Percentiles rank a stretch among this genome's conserved stretches.
Conservation (phyloP, 2,113 vertebrate genomes). For the Chaetodon trifascialis region DNA sequence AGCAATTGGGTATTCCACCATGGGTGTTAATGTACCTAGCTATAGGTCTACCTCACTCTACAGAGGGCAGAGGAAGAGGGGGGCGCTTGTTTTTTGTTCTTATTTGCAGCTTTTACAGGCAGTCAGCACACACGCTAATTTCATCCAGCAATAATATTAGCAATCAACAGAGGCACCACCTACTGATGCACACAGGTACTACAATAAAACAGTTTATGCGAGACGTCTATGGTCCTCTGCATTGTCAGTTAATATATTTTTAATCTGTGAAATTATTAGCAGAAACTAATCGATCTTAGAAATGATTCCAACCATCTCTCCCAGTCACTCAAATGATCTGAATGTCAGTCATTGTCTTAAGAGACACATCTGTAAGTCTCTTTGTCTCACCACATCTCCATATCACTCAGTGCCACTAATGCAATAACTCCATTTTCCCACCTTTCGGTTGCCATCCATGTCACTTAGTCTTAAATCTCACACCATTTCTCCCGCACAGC, state of each 20-base stretch:
- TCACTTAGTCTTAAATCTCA: conserved; percentile 50
- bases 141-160: background rate
- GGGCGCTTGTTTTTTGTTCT: background rate
- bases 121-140: no score
- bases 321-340: background rate
- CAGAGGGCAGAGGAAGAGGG: background rate
- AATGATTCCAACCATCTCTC: background rate
- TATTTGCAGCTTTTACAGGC: no score
- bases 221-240: no score
- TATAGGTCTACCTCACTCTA: background rate
- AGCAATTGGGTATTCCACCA: background rate
- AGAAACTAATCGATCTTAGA: no score
- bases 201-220: background rate
- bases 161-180: background rate
- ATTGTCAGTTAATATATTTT: background rate
- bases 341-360: conserved; percentile 2
- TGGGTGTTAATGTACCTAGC: no score
- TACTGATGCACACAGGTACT: background rate
- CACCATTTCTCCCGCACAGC: conserved; percentile 17
- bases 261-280: background rate
- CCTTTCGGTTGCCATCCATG: conserved; percentile 29
- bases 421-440: conserved; percentile 25
- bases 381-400: conserved; percentile 34
- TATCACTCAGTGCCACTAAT: conserved; percentile 21
- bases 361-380: no score